A percentile compares a stretch with the other conserved stretches of the same genome.
Evolutionary conservation across 53 echinoderm and acorn worm genomes (phyloP).

Genomic region (Mesocentrotus franciscanus): DNA sequence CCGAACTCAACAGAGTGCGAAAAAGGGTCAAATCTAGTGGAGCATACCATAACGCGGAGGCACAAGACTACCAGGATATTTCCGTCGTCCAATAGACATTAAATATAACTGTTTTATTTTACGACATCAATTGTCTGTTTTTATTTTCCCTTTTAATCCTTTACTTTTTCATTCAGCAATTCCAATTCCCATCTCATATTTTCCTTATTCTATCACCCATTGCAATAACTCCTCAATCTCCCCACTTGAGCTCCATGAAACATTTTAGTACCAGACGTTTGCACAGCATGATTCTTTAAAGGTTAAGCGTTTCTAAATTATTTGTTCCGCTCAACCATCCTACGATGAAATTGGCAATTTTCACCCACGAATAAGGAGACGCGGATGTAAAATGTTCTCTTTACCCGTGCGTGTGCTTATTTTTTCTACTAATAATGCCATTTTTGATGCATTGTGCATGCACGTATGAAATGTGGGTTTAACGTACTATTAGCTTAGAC

Average conservation of each 20-base stretch:
- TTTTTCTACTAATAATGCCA: neutral
- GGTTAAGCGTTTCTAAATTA: slow-evolving; percentile 56
- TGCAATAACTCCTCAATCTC: neutral
- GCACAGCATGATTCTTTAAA: slow-evolving; percentile 48
- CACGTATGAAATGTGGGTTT: neutral
- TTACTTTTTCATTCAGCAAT: neutral
- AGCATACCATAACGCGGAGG: neutral
- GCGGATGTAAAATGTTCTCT: neutral
- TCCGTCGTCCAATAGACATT: neutral
- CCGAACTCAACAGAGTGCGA: neutral
- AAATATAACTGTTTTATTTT: neutral
- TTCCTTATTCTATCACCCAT: neutral
- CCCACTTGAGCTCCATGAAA: neutral
- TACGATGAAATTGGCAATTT: slow-evolving; percentile 45
- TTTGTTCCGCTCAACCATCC: slow-evolving; percentile 51
- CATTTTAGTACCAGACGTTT: slow-evolving; percentile 18
- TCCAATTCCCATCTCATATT: neutral
- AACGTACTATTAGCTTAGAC: slow-evolving; percentile 2
- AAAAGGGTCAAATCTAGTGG: neutral
- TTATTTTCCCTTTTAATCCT: neutral
- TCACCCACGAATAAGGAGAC: slow-evolving; percentile 24
- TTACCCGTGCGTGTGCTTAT: neutral
- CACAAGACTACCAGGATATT: neutral
- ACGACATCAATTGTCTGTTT: neutral
- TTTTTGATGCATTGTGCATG: slow-evolving; percentile 12